Evolutionary conservation across 1,140 invertebrate species (phyloP), one percentile per base, ranked within the genome.

Genomic region (Zaprionus gabonicus): DNA sequence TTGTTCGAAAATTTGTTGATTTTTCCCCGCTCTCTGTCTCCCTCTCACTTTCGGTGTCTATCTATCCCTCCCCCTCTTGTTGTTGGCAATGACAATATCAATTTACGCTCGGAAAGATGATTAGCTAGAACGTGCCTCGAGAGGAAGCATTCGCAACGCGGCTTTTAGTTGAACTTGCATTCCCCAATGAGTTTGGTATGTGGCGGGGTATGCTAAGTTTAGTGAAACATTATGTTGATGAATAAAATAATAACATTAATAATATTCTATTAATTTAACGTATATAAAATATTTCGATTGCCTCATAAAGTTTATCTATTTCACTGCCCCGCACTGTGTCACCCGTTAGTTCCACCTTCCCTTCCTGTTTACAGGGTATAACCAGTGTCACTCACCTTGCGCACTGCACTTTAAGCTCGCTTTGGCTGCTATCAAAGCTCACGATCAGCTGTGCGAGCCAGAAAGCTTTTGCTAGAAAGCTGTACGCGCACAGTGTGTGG

Each of bases 361-460:
- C 3, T 23, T 13, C 3, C 20, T 1, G 12, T 13, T n/a, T 17
- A 34, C n/a, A 66, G 53, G 3, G 36, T 36, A 44, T 66, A 15
- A 25, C 0, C 2, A 25, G 23, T 46, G 15, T 13, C 34, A 38
- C 49, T 44, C 25, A 51, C 13, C 38, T 44, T 17, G n/a, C 36
- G 12, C 31, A 63, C 46, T 70, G 67, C 66, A 75, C 15, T 49
- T 57, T 27, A 70, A 75, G 72, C 72, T 70, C 58, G 49, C 28
- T 31, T 56, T 44, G 20, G 13, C 41, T 49, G 27, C 28, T 36
- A 25, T 64, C 57, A 71, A 76, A 76, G 73, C 68, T 76, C 46
- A 36, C 60, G 55, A 76, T 76, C 73, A 65, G 68, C 60, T 76
- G 73, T 2, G 12, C 3, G 1, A 4, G 10, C 25, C 31, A 34